Conservation (phyloP, 2,797 vertebrate species). For the Cryptoprocta ferox region DNA sequence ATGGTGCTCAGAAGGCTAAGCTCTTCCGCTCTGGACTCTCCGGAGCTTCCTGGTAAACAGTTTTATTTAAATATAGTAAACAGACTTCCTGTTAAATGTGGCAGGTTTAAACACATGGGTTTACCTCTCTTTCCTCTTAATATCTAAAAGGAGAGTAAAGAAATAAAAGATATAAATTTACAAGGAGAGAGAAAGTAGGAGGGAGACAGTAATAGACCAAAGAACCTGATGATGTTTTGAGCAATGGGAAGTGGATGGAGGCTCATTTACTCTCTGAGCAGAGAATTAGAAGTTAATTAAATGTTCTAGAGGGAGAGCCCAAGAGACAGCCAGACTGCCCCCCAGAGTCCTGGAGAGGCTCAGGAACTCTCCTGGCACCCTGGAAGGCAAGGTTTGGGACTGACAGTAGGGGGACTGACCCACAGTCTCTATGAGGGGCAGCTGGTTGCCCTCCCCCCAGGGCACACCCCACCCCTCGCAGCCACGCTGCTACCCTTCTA, state of each 20-base stretch:
- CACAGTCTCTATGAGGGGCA: background rate
- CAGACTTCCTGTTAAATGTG: background rate
- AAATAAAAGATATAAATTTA: background rate
- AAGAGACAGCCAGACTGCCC: background rate
- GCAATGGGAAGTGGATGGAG: background rate
- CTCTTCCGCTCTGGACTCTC: background rate
- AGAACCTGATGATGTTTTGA: background rate
- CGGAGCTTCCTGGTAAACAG: background rate
- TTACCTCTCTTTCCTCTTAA: background rate
- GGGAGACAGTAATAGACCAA: background rate
- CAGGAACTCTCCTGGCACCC: background rate
- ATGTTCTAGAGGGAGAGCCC: background rate
- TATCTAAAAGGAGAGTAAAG: background rate
- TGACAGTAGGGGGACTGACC: background rate
- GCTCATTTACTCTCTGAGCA: background rate
- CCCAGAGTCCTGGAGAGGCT: background rate
- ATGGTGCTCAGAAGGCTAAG: background rate
- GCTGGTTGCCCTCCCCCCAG: too few relatives aligned
- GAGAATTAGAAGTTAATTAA: background rate
- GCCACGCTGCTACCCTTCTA: background rate
- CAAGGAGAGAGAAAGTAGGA: background rate
- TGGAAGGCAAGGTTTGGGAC: background rate
- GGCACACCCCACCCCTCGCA: background rate
- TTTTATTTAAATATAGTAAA: background rate
- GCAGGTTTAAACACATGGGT: background rate